Evolutionary conservation across 2,888 invertebrate species (phyloP).

Genomic region (Oligia fasciuncula): DNA sequence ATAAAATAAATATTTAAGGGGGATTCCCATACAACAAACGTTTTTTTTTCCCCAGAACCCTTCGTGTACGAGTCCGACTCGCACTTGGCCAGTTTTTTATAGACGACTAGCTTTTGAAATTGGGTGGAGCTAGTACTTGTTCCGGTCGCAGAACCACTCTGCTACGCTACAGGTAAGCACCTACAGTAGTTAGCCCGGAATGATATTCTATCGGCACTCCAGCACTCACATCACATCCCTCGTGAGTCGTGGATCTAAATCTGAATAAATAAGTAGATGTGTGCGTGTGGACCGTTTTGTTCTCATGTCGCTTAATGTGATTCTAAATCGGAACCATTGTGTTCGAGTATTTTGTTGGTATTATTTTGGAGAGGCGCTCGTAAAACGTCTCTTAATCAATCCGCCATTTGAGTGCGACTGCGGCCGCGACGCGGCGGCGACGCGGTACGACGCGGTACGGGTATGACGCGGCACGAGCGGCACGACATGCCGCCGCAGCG

Average conservation of each 20-base stretch:
- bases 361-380: conserved; percentile 67
- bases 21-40: too few relatives aligned
- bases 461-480: not conserved
- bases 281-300: conserved; percentile 43
- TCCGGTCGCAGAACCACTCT: not conserved
- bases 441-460: not conserved
- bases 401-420: conserved; percentile 63
- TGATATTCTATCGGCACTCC: too few relatives aligned
- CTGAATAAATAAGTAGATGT: conserved; percentile 48
- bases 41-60: too few relatives aligned
- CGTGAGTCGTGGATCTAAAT: too few relatives aligned
- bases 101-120: too few relatives aligned
- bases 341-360: conserved; percentile 51
- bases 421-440: conserved; percentile 32
- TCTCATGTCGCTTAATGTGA: conserved; percentile 63
- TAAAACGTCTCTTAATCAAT: conserved; percentile 75
- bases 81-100: too few relatives aligned
- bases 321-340: conserved; percentile 69
- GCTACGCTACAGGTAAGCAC: not conserved
- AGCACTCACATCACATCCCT: too few relatives aligned
- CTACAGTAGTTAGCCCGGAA: not conserved
- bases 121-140: not conserved
- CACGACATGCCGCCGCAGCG: conserved; percentile 29
- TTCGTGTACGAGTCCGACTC: too few relatives aligned
- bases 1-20: too few relatives aligned